Evolutionary conservation across 2,113 vertebrate species (phyloP).

Genomic region (Motacilla alba): DNA sequence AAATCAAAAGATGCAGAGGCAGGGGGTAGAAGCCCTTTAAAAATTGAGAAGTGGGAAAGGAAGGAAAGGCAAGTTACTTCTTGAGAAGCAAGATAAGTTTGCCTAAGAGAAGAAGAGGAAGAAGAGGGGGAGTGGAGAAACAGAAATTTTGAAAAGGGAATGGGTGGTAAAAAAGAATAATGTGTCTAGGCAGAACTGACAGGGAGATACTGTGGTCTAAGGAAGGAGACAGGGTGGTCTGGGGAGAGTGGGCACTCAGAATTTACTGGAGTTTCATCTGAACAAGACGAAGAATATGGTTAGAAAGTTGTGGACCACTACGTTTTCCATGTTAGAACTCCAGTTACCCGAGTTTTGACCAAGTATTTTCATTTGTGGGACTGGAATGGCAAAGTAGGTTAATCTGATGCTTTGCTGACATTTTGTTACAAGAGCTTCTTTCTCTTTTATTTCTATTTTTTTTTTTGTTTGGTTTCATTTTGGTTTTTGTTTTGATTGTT

Average conservation of each 20-base stretch:
- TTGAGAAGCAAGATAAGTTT: background rate
- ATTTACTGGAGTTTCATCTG: background rate
- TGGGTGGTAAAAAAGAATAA: background rate
- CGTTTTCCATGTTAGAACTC: background rate
- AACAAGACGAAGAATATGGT: background rate
- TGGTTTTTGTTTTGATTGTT: background rate
- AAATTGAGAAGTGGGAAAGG: background rate
- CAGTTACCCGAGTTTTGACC: background rate
- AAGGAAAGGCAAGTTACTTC: background rate
- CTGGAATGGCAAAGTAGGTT: background rate
- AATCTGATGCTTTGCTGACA: background rate
- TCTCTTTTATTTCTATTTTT: fast-evolving
- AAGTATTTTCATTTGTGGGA: background rate
- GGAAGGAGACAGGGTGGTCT: background rate
- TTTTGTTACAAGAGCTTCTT: background rate
- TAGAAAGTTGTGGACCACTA: background rate
- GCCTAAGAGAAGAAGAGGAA: background rate
- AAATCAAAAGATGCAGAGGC: background rate
- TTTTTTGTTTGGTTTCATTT: background rate
- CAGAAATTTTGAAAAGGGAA: background rate
- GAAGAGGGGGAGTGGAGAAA: background rate
- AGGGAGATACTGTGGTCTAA: background rate
- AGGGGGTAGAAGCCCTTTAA: background rate
- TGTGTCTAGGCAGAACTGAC: background rate
- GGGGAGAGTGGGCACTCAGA: fast-evolving